These are phyloP conservation scores for Heteractis magnifica DNA, from an alignment of 92 coral and sea anemone genomes.

Conservation along the genomic window DNA sequence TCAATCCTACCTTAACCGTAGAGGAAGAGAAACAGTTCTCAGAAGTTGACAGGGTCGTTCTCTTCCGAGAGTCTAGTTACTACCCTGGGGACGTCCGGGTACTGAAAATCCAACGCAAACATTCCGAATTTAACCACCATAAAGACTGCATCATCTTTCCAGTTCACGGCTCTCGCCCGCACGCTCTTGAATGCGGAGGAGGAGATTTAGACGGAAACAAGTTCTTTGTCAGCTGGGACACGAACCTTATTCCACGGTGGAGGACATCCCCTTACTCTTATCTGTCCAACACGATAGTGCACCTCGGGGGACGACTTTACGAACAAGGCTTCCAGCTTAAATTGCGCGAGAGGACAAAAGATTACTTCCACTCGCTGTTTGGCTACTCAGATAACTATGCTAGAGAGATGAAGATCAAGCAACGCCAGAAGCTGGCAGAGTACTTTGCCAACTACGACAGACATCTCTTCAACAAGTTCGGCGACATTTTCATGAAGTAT, in stretches of 20 bases:
- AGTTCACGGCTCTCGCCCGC: conserved; percentile 50
- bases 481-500: conserved; percentile 37
- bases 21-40: conserved; percentile 33
- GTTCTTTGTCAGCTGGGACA: conserved; percentile 74
- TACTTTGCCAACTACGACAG: conserved; percentile 56
- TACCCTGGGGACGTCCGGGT: conserved; percentile 65
- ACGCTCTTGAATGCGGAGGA: conserved; percentile 61
- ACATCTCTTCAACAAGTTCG: conserved; percentile 29
- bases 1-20: conserved; percentile 57
- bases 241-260: conserved; percentile 53
- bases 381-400: conserved; percentile 32
- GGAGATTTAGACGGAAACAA: conserved; percentile 64
- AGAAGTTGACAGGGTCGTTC: conserved; percentile 41
- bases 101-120: conserved; percentile 41
- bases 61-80: conserved; percentile 52
- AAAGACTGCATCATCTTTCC: conserved; percentile 74
- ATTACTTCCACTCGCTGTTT: conserved; percentile 15
- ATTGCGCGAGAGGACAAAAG: conserved; percentile 24
- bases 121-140: conserved; percentile 38
- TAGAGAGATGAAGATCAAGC: conserved; percentile 27
- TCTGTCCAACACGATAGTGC: conserved; percentile 14
- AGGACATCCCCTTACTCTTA: conserved; percentile 59
- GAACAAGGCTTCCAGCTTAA: conserved; percentile 24
- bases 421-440: conserved; percentile 45
- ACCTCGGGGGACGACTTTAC: conserved; percentile 24